A percentile compares a stretch with the other conserved stretches of the same genome.
Evolutionary conservation across 2,888 invertebrate genomes (phyloP).

Genomic region (Acleris holmiana): DNA sequence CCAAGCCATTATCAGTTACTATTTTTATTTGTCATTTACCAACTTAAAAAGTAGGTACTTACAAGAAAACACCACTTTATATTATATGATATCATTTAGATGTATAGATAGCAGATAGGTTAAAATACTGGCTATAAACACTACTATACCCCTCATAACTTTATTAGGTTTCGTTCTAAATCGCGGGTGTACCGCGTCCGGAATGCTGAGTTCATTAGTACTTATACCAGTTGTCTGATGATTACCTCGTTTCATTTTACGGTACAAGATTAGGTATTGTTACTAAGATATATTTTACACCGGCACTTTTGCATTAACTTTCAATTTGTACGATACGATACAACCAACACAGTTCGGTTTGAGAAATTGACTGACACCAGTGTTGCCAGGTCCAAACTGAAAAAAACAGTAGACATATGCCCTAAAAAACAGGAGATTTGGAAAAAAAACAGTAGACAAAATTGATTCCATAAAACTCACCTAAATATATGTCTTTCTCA

Average conservation of each 20-base stretch:
- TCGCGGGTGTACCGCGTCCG: slow-evolving; percentile 70
- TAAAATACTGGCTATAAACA: not conserved
- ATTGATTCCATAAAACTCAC: too few relatives aligned
- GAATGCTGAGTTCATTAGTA: slow-evolving; percentile 15
- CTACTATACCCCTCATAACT: slow-evolving; percentile 63
- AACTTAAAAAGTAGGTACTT: not conserved
- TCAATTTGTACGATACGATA: too few relatives aligned
- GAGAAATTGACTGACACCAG: too few relatives aligned
- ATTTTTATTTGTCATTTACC: not conserved
- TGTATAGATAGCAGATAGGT: not conserved
- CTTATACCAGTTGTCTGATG: slow-evolving; percentile 12
- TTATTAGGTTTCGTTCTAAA: slow-evolving; percentile 58
- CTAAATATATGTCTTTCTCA: too few relatives aligned
- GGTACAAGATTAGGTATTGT: not conserved
- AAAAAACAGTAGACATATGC: too few relatives aligned
- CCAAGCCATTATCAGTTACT: slow-evolving; percentile 4
- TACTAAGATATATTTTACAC: too few relatives aligned
- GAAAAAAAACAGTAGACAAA: too few relatives aligned
- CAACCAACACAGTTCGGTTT: too few relatives aligned
- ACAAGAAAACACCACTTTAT: not conserved
- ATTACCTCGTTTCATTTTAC: slow-evolving; percentile 34
- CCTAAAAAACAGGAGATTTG: too few relatives aligned
- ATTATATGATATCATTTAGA: not conserved
- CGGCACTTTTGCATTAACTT: too few relatives aligned
- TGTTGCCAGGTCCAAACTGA: too few relatives aligned